Base-by-base conservation (phyloP, 2,888 invertebrate genomes). In the Zaprionus lineosus region DNA sequence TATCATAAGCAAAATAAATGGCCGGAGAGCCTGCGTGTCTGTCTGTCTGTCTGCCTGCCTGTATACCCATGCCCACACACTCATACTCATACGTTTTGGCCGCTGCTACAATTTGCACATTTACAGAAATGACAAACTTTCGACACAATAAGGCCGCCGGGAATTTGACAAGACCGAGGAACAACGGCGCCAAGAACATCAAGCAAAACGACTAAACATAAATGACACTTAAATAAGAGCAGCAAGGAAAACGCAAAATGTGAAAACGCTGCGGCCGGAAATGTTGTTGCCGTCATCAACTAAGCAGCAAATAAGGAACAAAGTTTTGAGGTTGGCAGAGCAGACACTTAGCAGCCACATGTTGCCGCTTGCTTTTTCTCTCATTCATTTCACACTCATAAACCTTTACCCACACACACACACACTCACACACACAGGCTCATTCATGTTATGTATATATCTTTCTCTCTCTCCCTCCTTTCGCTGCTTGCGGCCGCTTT, bases 191-290 rank as follows among this genome's bases (percentile, higher is more conserved):
- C 48, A 48, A 47, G 39, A 60, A 39, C 47, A 31, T 67, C 56
- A 78, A 71, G 72, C 53, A 56, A 57, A 72, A 55, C 51, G 72
- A 48, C 59, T 59, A 68, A 68, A 59, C 81, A 65, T 83, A 67
- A 76, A 50, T 74, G 79, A 71, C 67, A 76, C 72, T 79, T 74
- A 72, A 76, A 71, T 74, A 74, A 72, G 58, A 46, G 15, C 18
- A 46, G 44, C 39, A 36, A 46, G 24, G 33, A 18, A 55, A 39
- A 31, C 4, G 37, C 19, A 36, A 15, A 50, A 15, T 29, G 26
- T 24, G 19, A 19, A 31, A 29, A 51, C 18, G 41, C 31, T 46
- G 56, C 12, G 44, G 41, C 44, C 58, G 79, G 68, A 76, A 78
- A 52, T 72, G 56, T 51, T 51, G 43, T 37, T 33, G 31, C 56